Base-by-base conservation (phyloP, 2,888 invertebrate genomes). In the Orchesellides sinensis region DNA sequence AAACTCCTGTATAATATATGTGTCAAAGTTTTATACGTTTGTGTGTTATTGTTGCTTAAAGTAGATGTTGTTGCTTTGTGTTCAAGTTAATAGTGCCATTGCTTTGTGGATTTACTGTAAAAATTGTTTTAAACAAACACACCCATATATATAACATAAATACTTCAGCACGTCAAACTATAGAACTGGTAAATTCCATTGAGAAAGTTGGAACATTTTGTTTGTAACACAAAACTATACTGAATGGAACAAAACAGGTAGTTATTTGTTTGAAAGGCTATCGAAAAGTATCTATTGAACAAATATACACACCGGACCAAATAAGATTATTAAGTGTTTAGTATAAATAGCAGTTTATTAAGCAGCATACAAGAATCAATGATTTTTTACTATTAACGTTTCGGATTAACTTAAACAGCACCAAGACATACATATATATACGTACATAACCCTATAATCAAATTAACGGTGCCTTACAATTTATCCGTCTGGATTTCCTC, bases 11-110 rank as follows among this genome's bases (percentile, higher is more conserved):
- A 10, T 54, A 54, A 54, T 49, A 49, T n/a, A 17, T 54, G 4
- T 54, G 17, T 17, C 3, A 47, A 17, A 8, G 6, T 47, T 21
- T 54, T 21, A 19, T 17, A 23, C 54, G 21, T 59, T 61, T 47
- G n/a, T 74, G 27, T 52, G 45, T 21, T 45, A 25, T 49, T 74
- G 75, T 75, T 66, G 66, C 65, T 75, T 75, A 56, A 49, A 70
- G 29, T 75, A 54, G 75, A 27, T 66, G 65, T 75, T n/a, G n/a
- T n/a, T 75, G 75, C 75, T 75, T 75, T 75, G 65, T 75, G 75
- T 66, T 65, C 49, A 63, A 75, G 75, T 74, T 52, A 35, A 14
- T 61, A 45, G 75, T 75, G 75, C 35, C 19, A 63, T 74, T 74
- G 73, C 73, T 74, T 72, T 47, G 47, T 47, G 47, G n/a, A n/a